Evolutionary conservation across 2,797 vertebrate species (phyloP).

Genomic region (Acanthopagrus latus): DNA sequence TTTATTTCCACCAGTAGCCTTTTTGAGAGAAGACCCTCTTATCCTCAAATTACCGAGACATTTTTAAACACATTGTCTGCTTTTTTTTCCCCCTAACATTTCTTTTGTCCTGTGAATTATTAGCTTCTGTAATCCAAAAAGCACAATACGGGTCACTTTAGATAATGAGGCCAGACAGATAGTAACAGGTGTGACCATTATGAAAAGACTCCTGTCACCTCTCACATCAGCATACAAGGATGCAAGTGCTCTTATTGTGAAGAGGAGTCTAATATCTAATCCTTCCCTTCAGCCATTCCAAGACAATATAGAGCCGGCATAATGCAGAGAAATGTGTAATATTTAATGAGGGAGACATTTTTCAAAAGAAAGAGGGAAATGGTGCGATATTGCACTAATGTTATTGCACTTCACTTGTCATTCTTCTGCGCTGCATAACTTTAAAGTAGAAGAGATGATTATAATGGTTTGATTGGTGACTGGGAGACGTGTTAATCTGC

Average conservation of each 20-base stretch:
- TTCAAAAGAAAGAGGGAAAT: constrained; percentile 24
- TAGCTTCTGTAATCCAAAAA: constrained; percentile 34
- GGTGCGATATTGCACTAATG: constrained; percentile 27
- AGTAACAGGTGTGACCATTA: constrained; percentile 61
- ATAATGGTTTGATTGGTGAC: constrained; percentile 14
- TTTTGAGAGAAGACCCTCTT: constrained; percentile 4
- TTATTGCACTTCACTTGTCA: constrained; percentile 25
- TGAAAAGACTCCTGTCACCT: constrained; percentile 59
- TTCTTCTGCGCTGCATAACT: constrained; percentile 3
- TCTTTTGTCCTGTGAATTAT: constrained; percentile 36
- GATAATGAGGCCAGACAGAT: constrained; percentile 54
- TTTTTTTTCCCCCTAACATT: constrained; percentile 14
- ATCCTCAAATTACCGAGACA: constrained; percentile 6
- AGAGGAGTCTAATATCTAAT: constrained; percentile 72
- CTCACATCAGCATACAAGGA: constrained; percentile 48
- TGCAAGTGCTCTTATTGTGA: constrained; percentile 67
- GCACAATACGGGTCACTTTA: constrained; percentile 35
- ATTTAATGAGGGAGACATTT: constrained; percentile 56
- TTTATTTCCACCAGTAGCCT: neutral
- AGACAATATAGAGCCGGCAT: constrained; percentile 60
- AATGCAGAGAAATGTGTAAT: constrained; percentile 59
- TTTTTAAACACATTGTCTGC: constrained; percentile 16
- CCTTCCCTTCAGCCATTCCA: constrained; percentile 66
- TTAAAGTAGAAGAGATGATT: constrained; percentile 13
- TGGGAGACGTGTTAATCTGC: neutral